Percentiles rank a stretch among this genome's conserved stretches.
Conservation (phyloP, 2,113 vertebrate species). For the Pygoscelis antarcticus region DNA sequence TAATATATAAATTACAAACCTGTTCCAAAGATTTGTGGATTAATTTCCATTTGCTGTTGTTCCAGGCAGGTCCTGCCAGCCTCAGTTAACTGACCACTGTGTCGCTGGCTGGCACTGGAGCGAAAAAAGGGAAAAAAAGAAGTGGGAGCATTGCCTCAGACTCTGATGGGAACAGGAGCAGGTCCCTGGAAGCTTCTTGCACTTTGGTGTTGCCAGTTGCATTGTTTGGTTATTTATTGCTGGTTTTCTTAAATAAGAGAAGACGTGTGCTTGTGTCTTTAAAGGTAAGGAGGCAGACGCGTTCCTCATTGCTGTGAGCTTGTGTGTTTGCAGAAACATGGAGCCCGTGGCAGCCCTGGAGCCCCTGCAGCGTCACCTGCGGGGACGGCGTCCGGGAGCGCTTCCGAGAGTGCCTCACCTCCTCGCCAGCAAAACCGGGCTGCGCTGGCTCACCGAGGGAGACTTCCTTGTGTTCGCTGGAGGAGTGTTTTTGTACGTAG, state of each 20-base stretch:
- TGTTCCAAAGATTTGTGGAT: conserved; percentile 20
- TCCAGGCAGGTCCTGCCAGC: neutral
- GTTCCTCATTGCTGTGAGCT: conserved; percentile 5
- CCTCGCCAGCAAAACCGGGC: conserved; percentile 74
- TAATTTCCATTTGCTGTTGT: conserved; percentile 41
- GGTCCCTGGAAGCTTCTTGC: neutral
- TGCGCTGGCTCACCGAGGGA: conserved; percentile 84
- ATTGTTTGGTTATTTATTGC: neutral
- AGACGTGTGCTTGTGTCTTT: neutral
- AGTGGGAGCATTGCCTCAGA: neutral
- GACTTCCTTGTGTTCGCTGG: conserved; percentile 89
- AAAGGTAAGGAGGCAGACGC: neutral
- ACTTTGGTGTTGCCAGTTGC: neutral
- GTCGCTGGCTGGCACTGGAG: neutral
- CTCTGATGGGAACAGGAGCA: neutral
- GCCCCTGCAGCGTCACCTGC: conserved; percentile 88
- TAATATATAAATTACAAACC: neutral
- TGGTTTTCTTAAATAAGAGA: neutral
- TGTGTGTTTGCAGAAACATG: conserved; percentile 80
- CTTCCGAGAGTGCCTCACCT: conserved; percentile 82
- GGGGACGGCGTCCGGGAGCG: conserved; percentile 90
- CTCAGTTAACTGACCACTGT: neutral
- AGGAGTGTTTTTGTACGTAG: conserved; percentile 85
- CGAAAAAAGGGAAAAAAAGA: neutral
- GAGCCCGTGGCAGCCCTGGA: conserved; percentile 93